Base-by-base conservation (phyloP, 30 jellyfish, hydroid and myxozoan genomes). In the Euphysa ruthae region DNA sequence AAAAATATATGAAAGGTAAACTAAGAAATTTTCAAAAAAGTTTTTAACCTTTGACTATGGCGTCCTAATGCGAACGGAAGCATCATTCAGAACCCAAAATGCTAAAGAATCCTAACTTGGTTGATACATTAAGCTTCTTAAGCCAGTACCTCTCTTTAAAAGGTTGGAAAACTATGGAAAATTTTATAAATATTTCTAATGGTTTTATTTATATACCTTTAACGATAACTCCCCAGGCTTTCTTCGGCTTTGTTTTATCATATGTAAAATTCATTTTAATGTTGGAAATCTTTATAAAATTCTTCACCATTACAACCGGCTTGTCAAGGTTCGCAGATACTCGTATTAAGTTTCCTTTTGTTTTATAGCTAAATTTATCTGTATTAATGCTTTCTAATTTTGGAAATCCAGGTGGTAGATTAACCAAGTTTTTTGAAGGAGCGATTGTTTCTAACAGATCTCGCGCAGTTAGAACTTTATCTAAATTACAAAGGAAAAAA, bases 361-460 rank as follows among this genome's bases (percentile, higher is more conserved):
- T 90, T 46, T 81, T 79, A 79, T 90, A 90, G 55, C 61, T 70
- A 66, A 90, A 90, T n/a, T 75, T 90, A 52, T 90, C 98, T 1
- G 98, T 90, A 75, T 82, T 90, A 71, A 77, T 90, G 42, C 62
- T 54, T 30, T 66, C 79, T 23, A 90, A 83, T 12, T 95, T 73
- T 19, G 98, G 95, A 68, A 90, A 90, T 6, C 98, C 98, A 6
- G 98, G 98, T 26, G 98, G 98, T 34, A 90, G 86, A 21, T 73
- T 76, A n/a, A 94, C 93, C 24, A 71, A 87, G 33, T 71, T 82
- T 71, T 81, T 61, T 52, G 95, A 79, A 20, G 98, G 98, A 6
- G 98, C 98, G 43, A 90, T 90, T 14, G 98, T 81, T 35, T 82
- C 85, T 27, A 90, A 87, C 24, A 90, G 90, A 58, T 76, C 89